Evolutionary conservation across 1,140 invertebrate genomes (phyloP).

Genomic region (Anoplolepis gracilipes): DNA sequence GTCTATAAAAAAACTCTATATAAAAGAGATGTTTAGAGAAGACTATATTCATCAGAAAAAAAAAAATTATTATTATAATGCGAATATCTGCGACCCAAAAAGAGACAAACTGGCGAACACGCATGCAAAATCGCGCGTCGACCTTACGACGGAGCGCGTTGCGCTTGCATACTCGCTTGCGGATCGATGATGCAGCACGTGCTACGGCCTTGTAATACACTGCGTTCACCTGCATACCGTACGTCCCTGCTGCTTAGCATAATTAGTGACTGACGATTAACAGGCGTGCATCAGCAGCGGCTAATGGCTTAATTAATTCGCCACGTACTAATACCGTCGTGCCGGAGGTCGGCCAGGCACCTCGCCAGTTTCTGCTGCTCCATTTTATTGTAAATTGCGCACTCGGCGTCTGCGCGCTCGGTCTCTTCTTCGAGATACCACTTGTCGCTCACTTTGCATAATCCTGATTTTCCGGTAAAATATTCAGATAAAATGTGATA

Average conservation of each 20-base stretch:
- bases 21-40: neutral
- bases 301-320: conserved; percentile 70
- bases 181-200: conserved; percentile 63
- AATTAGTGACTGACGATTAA: conserved; percentile 68
- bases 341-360: conserved; percentile 28
- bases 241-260: conserved; percentile 59
- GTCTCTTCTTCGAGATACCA: neutral
- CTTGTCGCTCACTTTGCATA: neutral
- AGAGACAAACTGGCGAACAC: neutral
- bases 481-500: neutral
- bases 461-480: neutral
- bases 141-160: neutral
- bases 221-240: conserved; percentile 61
- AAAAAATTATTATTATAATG: neutral
- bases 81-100: neutral
- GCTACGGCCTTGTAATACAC: conserved; percentile 60
- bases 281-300: conserved; percentile 55
- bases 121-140: neutral
- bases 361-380: conserved; percentile 5
- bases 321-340: conserved; percentile 37
- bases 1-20: neutral
- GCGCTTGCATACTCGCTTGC: conserved; percentile 6
- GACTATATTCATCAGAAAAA: neutral
- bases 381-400: conserved; percentile 43
- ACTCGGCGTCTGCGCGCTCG: neutral